Evolutionary conservation across 2,113 vertebrate genomes (phyloP).

Genomic region (Cryptotis parvus): DNA sequence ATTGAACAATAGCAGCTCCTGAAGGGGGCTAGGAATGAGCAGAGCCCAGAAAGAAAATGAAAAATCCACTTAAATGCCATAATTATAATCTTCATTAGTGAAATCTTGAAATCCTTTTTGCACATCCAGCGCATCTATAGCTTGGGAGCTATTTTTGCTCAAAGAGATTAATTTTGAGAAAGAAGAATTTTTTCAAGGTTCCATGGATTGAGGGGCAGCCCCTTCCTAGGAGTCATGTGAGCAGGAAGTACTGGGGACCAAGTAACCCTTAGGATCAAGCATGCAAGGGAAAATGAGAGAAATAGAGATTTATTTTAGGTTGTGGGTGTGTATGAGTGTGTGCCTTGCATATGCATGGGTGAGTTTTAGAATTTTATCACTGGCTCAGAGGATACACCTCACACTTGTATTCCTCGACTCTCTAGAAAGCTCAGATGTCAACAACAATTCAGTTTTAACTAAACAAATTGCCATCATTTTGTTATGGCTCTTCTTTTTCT

Average conservation of each 20-base stretch:
- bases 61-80: slow-evolving; percentile 74
- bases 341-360: neutral
- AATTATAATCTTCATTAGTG: slow-evolving; percentile 72
- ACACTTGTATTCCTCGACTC: neutral
- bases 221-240: neutral
- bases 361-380: neutral
- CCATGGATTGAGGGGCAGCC: neutral
- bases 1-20: slow-evolving; percentile 74
- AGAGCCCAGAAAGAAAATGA: slow-evolving; percentile 56
- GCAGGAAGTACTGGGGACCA: neutral
- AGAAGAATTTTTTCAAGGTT: slow-evolving; percentile 9
- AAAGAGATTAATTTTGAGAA: neutral
- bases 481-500: slow-evolving; percentile 1
- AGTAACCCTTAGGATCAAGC: neutral
- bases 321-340: neutral
- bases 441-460: slow-evolving; percentile 19
- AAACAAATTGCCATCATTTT: neutral
- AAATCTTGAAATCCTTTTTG: slow-evolving; percentile 42
- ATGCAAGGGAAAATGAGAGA: neutral
- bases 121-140: neutral
- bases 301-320: neutral
- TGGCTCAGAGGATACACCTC: neutral
- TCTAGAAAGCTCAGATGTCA: slow-evolving; percentile 8
- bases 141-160: neutral
- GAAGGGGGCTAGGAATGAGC: slow-evolving; percentile 56